Evolutionary conservation across 2,113 vertebrate genomes (phyloP).

Genomic region (Crocuta crocuta): DNA sequence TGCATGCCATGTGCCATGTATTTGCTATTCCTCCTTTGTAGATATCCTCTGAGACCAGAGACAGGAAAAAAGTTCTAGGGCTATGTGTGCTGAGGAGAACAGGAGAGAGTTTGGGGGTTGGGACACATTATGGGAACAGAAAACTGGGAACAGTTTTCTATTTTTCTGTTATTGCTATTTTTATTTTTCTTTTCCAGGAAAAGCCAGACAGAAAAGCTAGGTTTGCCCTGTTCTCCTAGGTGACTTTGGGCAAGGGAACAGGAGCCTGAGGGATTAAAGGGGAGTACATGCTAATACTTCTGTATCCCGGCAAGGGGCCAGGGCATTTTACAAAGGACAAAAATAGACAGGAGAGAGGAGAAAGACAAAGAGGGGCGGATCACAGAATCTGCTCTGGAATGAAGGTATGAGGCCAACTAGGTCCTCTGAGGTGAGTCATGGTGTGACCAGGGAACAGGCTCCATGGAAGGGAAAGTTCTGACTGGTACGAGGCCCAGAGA

Average conservation of each 20-base stretch:
- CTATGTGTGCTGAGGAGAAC: not conserved
- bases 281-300: slow-evolving; percentile 47
- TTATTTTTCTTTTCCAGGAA: not conserved
- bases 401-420: slow-evolving; percentile 10
- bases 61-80: not conserved
- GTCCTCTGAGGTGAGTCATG: slow-evolving; percentile 37
- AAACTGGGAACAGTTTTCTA: not conserved
- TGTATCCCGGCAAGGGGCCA: slow-evolving; percentile 55
- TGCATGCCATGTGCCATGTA: rapidly evolving
- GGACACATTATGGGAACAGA: not conserved
- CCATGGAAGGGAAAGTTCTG: not conserved
- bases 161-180: no score
- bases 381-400: slow-evolving; percentile 47
- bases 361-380: slow-evolving; percentile 68
- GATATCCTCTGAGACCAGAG: not conserved
- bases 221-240: not conserved
- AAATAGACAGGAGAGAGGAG: slow-evolving; percentile 69
- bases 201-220: not conserved
- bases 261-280: slow-evolving; percentile 49
- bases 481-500: not conserved
- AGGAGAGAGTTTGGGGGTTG: not conserved
- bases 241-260: slow-evolving; percentile 2
- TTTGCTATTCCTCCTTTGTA: not conserved
- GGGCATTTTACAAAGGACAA: slow-evolving; percentile 70
- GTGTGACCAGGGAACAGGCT: not conserved